phyloP scores from a whole-genome alignment of 2,888 invertebrate species.

The Andrena dorsata region DNA sequence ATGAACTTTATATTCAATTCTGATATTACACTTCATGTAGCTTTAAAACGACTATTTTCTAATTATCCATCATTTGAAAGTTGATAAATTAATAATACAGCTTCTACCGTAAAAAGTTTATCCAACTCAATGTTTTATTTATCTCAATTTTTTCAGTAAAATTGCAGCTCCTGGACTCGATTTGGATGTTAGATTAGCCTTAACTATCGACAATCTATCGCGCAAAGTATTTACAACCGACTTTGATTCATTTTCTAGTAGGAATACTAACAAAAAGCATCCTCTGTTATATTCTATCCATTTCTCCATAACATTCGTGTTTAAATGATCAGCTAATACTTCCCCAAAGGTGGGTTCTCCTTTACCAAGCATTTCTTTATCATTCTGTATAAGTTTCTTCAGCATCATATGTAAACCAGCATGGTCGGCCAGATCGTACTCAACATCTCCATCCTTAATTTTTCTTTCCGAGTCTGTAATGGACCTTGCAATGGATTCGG shows the following conservation, averaged over 20 bases:
- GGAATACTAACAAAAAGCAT: conserved; percentile 90
- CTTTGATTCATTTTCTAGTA: conserved; percentile 88
- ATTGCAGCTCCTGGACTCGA: conserved; percentile 88
- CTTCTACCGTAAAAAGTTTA: conserved; percentile 36
- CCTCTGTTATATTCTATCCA: conserved; percentile 92
- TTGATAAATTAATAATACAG: conserved; percentile 2
- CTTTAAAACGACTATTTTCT: background rate
- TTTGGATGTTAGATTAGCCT: conserved; percentile 86
- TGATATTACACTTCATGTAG: conserved; percentile 21
- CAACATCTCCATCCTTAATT: conserved; percentile 82
- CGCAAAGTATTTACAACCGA: conserved; percentile 85
- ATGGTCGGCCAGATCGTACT: conserved; percentile 88
- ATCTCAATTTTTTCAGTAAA: conserved; percentile 86
- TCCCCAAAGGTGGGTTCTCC: conserved; percentile 86
- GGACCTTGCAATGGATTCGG: conserved; percentile 85
- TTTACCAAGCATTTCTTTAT: conserved; percentile 85
- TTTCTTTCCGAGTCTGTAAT: conserved; percentile 86
- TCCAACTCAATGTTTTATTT: conserved; percentile 49
- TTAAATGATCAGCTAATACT: conserved; percentile 86
- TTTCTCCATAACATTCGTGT: conserved; percentile 86
- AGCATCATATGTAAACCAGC: conserved; percentile 91
- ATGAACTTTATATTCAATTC: conserved; percentile 11
- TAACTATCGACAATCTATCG: conserved; percentile 85
- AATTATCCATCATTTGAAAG: conserved; percentile 5
- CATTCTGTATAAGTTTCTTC: conserved; percentile 90